Evolutionary conservation across 2,888 invertebrate genomes (phyloP).

Genomic region (Spisula subtruncata): DNA sequence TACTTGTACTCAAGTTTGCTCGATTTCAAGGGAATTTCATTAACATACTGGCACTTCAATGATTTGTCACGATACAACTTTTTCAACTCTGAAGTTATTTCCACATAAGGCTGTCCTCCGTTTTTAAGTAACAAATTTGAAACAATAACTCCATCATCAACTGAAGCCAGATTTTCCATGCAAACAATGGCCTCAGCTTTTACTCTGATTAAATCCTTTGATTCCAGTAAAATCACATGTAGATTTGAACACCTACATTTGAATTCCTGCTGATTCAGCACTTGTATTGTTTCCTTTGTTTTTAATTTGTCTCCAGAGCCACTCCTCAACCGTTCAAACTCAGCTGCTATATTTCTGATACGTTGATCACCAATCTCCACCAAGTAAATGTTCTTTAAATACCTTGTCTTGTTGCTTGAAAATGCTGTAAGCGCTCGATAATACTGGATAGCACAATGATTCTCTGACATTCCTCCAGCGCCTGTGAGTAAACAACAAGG

Average conservation of each 20-base stretch:
- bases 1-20: neutral
- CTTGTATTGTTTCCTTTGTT: neutral
- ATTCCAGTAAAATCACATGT: neutral
- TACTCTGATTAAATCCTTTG: neutral
- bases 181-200: constrained; percentile 33
- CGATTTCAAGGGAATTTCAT: neutral
- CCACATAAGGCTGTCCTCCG: constrained; percentile 22
- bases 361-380: neutral
- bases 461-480: neutral
- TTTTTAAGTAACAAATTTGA: constrained; percentile 13
- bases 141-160: neutral
- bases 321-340: neutral
- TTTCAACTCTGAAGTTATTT: neutral
- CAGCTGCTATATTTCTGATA: neutral
- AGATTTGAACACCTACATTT: neutral
- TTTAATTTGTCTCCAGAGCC: neutral
- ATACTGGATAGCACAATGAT: neutral
- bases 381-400: neutral
- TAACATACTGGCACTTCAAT: neutral
- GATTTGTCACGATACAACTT: neutral
- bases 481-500: neutral
- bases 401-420: neutral
- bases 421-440: neutral
- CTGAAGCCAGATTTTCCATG: constrained; percentile 9
- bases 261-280: neutral